Evolutionary conservation across 1,140 invertebrate species (phyloP).

Genomic region (Notospermus geniculatus): DNA sequence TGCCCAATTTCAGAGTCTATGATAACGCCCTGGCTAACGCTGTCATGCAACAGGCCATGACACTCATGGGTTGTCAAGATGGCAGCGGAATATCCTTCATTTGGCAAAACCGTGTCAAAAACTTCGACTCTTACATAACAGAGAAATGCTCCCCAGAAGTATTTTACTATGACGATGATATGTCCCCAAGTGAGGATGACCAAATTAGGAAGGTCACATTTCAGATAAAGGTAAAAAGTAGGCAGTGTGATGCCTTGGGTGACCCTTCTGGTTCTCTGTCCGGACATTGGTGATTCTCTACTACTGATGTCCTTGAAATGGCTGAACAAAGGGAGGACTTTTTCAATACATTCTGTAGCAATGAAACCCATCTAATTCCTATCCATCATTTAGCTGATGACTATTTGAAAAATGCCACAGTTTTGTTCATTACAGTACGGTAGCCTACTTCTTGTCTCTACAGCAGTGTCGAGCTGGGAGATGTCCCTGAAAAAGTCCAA

Average conservation of each 20-base stretch:
- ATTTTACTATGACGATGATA: constrained; percentile 50
- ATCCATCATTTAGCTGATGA: too few species aligned
- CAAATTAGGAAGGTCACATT: constrained; percentile 53
- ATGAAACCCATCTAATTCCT: too few species aligned
- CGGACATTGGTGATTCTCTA: too few species aligned
- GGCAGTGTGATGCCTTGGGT: not conserved
- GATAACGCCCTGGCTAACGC: constrained; percentile 54
- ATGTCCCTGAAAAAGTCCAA: too few species aligned
- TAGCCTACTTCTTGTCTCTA: too few species aligned
- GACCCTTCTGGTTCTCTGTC: too few species aligned
- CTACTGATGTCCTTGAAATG: too few species aligned
- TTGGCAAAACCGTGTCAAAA: constrained; percentile 27
- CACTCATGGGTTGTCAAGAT: constrained; percentile 44
- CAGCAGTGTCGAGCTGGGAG: too few species aligned
- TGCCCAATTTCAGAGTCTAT: constrained; percentile 36
- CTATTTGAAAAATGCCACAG: too few species aligned
- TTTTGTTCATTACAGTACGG: too few species aligned
- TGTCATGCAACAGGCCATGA: constrained; percentile 51
- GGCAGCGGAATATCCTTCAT: constrained; percentile 23
- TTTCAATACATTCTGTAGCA: too few species aligned
- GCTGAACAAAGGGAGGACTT: too few species aligned
- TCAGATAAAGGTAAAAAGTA: constrained; percentile 43
- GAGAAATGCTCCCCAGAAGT: constrained; percentile 33
- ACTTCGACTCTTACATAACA: constrained; percentile 35
- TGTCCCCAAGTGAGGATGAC: constrained; percentile 39